phyloP scores from a whole-genome alignment of 2,797 vertebrate species.

The Prionace glauca region DNA sequence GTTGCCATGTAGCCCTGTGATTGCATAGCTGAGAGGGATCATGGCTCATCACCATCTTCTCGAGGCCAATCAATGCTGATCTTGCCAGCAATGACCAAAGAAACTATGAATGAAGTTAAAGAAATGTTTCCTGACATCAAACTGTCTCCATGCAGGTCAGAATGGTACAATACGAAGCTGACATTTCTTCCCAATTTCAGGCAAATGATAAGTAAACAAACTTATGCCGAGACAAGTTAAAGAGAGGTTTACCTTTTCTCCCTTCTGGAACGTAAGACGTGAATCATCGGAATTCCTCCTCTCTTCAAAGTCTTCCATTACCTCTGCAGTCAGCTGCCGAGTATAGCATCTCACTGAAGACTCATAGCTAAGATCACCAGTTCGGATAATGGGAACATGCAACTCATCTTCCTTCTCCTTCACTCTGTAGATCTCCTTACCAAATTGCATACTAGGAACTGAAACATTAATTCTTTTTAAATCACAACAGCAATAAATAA shows the following conservation, averaged over 20 bases:
- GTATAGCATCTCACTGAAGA: slow-evolving; percentile 88
- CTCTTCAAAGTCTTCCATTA: slow-evolving; percentile 84
- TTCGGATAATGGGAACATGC: slow-evolving; percentile 72
- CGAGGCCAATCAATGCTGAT: not conserved
- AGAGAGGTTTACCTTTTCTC: slow-evolving; percentile 74
- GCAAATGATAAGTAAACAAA: not conserved
- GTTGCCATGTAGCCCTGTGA: not conserved
- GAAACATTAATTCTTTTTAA: slow-evolving; percentile 33
- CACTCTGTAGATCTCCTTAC: slow-evolving; percentile 68
- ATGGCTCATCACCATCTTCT: not conserved
- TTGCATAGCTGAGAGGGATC: not conserved
- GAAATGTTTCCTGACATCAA: too few species aligned
- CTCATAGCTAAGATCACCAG: slow-evolving; percentile 80
- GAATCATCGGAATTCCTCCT: slow-evolving; percentile 78
- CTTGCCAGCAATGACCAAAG: not conserved
- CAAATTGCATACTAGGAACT: slow-evolving; percentile 98
- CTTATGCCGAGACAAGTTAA: too few species aligned
- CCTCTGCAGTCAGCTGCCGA: slow-evolving; percentile 73
- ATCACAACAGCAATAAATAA: not conserved
- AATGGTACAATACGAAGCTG: not conserved
- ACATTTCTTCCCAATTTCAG: not conserved
- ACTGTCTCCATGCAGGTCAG: not conserved
- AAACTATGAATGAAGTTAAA: not conserved
- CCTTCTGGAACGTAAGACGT: slow-evolving; percentile 78
- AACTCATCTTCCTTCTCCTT: slow-evolving; percentile 77